Conservation (phyloP, 2,113 vertebrate genomes). For the Lepus europaeus region DNA sequence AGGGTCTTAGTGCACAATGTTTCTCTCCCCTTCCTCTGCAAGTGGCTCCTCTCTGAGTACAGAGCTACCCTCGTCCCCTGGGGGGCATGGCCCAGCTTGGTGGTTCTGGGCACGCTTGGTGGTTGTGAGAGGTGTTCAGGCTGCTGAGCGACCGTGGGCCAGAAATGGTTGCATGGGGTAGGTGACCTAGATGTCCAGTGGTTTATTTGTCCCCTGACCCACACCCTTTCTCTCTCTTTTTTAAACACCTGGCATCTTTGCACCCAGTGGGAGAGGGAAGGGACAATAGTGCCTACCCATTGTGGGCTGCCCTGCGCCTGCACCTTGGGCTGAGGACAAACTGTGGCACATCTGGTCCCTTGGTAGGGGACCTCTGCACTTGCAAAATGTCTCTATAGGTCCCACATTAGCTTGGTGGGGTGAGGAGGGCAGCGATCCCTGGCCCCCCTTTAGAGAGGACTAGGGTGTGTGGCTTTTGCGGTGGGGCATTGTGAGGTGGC, state of each 20-base stretch:
- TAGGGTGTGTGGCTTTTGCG: background rate
- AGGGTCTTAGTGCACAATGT: background rate
- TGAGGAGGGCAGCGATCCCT: background rate
- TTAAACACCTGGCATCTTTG: background rate
- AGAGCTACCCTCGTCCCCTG: background rate
- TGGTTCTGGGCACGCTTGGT: slow-evolving; percentile 49
- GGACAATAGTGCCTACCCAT: rapidly evolving
- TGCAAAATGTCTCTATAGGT: background rate
- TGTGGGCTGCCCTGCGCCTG: background rate
- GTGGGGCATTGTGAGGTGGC: background rate
- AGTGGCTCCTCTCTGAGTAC: background rate
- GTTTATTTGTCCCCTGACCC: background rate
- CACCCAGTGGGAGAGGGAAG: background rate
- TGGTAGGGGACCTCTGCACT: background rate
- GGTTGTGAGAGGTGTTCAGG: slow-evolving; percentile 17
- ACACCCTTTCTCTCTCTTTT: rapidly evolving
- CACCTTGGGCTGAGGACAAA: background rate
- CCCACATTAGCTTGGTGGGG: background rate
- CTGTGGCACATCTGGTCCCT: background rate
- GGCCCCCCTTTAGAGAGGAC: background rate
- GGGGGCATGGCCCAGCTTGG: background rate
- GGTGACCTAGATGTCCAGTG: background rate
- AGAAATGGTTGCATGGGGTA: background rate
- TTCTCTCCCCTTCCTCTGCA: slow-evolving; percentile 34
- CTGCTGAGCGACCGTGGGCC: background rate